Evolutionary conservation across 2,113 vertebrate species (phyloP).

Genomic region (Erythrolamprus reginae): DNA sequence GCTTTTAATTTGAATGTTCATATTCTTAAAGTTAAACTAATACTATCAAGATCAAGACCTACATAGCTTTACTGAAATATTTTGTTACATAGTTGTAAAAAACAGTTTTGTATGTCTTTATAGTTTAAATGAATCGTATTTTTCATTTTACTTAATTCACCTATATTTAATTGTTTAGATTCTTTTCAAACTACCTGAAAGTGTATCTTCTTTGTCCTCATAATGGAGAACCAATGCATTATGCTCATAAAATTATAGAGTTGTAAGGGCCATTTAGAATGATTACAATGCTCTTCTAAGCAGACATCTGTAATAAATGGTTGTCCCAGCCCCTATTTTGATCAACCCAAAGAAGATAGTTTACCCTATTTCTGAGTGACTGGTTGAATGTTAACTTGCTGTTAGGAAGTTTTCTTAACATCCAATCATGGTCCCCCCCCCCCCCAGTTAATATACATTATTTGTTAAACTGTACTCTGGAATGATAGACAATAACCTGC

Average conservation of each 20-base stretch:
- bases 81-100: background rate
- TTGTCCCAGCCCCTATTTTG: background rate
- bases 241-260: background rate
- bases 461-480: too few relatives aligned
- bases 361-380: too few relatives aligned
- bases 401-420: background rate
- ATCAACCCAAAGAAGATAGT: background rate
- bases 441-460: background rate
- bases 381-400: too few relatives aligned
- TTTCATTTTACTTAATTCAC: background rate
- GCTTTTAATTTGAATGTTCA: background rate
- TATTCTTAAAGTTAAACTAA: background rate
- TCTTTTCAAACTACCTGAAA: background rate
- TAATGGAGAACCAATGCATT: background rate
- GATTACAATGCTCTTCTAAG: background rate
- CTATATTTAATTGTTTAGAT: background rate
- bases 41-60: background rate
- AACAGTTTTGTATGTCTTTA: background rate
- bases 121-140: background rate
- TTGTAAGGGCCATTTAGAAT: background rate
- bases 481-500: too few relatives aligned
- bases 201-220: background rate
- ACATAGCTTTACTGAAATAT: background rate
- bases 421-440: too few relatives aligned
- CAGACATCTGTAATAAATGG: background rate